Base-by-base conservation (phyloP, 2,888 invertebrate genomes). In the Acleris cristana region DNA sequence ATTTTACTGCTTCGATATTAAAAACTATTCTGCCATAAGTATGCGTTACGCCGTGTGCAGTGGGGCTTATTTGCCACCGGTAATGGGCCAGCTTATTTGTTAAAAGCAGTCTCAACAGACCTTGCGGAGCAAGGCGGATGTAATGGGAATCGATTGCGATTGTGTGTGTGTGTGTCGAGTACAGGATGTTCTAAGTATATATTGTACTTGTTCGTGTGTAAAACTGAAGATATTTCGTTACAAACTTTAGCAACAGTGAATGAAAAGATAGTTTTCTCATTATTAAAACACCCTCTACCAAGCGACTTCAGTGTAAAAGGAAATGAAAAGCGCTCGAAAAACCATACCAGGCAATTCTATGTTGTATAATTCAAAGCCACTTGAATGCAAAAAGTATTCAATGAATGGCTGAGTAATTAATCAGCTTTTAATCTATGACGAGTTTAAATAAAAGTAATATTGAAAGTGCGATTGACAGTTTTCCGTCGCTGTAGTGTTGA, bases 361-460 rank as follows among this genome's bases (percentile, higher is more conserved):
- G 23, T 48, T 60, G 18, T 54, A 49, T 49, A 59, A 59, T 54
- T 26, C 48, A 60, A 59, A 59, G 48, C 65, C 34, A 49, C 54
- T 14, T 60, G 49, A 55, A 65, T 44, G 48, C 40, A 19, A 19
- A 54, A 12, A 49, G 40, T 60, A 49, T 60, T 65, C 19, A 60
- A 55, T 54, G 26, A n/a, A 44, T 58, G 21, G 19, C 26, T 58
- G 26, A 44, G 64, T 58, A 54, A 65, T 65, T 59, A 65, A 54
- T 54, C 18, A 45, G 52, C 19, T 44, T 53, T 61, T 40, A 52
- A 34, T n/a, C 30, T 10, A n/a, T 45, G 21, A 54, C 12, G 59
- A 3, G 40, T 21, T 40, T 18, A 51, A 45, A 62, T 30, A 61
- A 26, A 23, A 44, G 40, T 19, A 14, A 55, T 40, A 61, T 53